Percentiles rank a stretch among this genome's conserved stretches.
Conservation (phyloP, 1,140 invertebrate species). For the Papilio xuthus region DNA sequence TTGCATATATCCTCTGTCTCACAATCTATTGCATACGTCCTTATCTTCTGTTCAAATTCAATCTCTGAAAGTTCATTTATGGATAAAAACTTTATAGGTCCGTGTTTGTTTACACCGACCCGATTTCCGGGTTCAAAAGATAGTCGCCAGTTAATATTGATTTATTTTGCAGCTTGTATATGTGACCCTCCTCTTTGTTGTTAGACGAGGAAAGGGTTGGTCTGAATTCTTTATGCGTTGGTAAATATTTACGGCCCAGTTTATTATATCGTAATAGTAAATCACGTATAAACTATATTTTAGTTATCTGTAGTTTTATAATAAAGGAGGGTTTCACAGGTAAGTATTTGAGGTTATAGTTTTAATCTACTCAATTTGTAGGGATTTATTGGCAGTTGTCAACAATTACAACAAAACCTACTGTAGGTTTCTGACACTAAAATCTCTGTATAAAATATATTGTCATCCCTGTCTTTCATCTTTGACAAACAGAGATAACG, state of each 20-base stretch:
- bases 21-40: too few relatives aligned
- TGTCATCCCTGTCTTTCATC: too few relatives aligned
- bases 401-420: too few relatives aligned
- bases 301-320: constrained; percentile 8
- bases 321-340: not conserved
- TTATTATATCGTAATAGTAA: not conserved
- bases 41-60: not conserved
- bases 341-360: too few relatives aligned
- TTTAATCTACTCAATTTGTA: too few relatives aligned
- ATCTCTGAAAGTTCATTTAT: not conserved
- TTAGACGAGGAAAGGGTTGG: not conserved
- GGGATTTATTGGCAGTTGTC: too few relatives aligned
- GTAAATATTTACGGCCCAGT: constrained; percentile 1
- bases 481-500: too few relatives aligned
- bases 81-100: not conserved
- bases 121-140: not conserved
- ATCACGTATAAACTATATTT: not conserved
- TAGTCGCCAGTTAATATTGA: not conserved
- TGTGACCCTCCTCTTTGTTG: constrained; percentile 6
- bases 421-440: too few relatives aligned
- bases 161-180: not conserved
- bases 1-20: too few relatives aligned
- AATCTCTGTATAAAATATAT: too few relatives aligned
- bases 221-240: not conserved
- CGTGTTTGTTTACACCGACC: not conserved